phyloP scores from a whole-genome alignment of 2,113 vertebrate species.

The Regulus satrapa region DNA sequence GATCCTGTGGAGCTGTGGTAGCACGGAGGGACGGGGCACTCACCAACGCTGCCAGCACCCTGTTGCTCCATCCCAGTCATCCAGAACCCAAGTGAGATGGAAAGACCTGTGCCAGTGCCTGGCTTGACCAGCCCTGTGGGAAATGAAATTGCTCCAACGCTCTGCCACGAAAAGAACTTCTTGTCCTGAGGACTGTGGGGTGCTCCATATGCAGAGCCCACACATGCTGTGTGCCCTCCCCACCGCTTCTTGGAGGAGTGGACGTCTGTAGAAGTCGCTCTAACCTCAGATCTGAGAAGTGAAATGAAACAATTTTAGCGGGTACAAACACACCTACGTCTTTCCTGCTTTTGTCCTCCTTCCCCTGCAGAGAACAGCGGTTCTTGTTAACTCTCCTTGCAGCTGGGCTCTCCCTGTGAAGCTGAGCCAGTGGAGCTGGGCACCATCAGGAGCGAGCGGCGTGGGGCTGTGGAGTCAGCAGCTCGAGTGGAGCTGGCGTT shows the following conservation, averaged over 20 bases:
- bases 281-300: background rate
- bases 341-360: background rate
- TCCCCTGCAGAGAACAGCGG: background rate
- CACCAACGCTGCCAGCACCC: background rate
- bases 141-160: background rate
- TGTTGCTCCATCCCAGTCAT: background rate
- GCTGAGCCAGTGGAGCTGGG: background rate
- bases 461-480: background rate
- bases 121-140: background rate
- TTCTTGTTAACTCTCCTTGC: background rate
- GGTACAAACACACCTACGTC: background rate
- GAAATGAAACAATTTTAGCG: background rate
- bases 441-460: rapidly evolving
- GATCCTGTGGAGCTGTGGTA: background rate
- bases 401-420: background rate
- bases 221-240: rapidly evolving
- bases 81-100: background rate
- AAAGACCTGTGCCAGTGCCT: background rate
- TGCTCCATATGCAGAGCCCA: background rate
- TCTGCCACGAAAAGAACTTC: background rate
- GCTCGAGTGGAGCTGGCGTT: background rate
- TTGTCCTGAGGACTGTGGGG: background rate
- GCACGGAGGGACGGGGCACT: rapidly evolving
- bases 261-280: background rate
- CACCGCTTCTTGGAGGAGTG: rapidly evolving